Evolutionary conservation across 1,140 invertebrate genomes (phyloP), one percentile per base, ranked within the genome.

Genomic region (Ctenoplectra terminalis): DNA sequence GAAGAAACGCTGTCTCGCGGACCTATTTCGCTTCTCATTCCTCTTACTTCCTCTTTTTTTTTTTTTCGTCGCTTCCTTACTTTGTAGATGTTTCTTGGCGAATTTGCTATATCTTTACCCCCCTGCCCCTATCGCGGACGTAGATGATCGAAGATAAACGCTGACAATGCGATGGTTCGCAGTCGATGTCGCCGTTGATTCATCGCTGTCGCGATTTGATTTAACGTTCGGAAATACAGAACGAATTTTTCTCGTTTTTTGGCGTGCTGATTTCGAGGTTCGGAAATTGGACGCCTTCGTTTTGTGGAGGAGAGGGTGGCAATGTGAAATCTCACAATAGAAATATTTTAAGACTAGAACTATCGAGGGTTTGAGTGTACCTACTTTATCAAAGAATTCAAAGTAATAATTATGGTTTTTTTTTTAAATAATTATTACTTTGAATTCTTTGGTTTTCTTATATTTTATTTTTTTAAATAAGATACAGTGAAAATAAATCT

Each of bases 161-260:
- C 61, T 29, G 83, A 60, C 60, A 48, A 82, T 72, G 80, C 60
- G 43, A 29, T 56, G 52, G 34, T 43, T 63, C 43, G 13, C 34
- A n/a, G 31, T 11, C 3, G 43, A 40, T 56, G 46, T 48, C 31
- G 52, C 58, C 71, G 23, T 67, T 82, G 73, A 82, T 84, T 69
- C 73, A 78, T 84, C 73, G 61, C 54, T 40, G n/a, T 1, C 52
- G 73, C 46, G 46, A 82, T 67, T 82, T 82, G 83, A 84, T 85
- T 85, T 60, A 73, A 46, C 73, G 67, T 34, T 26, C 34, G 3
- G 46, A 70, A 40, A 43, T 66, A 60, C 63, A 60, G 48, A 72
- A 54, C 43, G 0, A n/a, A 8, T 58, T 58, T 61, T 34, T 46
- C 11, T 13, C 15, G 20, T 15, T 56, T 20, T 58, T 40, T 8